Evolutionary conservation across 2,888 invertebrate species (phyloP), one percentile per base, ranked within the genome.

Genomic region (Melikaiella ostensackeni): DNA sequence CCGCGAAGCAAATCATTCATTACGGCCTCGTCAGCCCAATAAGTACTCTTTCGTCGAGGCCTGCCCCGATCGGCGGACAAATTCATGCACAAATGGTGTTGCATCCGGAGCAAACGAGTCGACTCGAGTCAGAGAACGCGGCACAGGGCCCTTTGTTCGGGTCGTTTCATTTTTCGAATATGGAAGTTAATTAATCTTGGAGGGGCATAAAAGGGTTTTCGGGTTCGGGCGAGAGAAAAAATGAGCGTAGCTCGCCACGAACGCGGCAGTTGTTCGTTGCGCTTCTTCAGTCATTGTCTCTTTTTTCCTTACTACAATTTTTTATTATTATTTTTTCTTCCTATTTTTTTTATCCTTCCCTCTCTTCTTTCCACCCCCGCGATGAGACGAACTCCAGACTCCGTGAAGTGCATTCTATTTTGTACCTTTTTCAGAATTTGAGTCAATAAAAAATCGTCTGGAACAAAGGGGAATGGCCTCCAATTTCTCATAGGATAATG

Each of bases 111-210:
- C 74, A 77, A 79, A 30, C 70, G 46, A 77, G 70, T 42, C 62
- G 64, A 50, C 38, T 66, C 21, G 42, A 64, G 64, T 64, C 38
- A 59, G 77, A 66, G 74, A 75, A 63, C 61, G 63, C 73, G 80
- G 27, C 46, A 27, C 46, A n/a, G 66, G 33, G 76, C 74, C 83
- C 85, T 87, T 87, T 87, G 86, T 88, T 86, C 85, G 86, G 81
- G 74, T 79, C 83, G 82, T 88, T 90, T 89, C 89, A 89, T 90
- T 90, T 91, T 88, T 90, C 86, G 89, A 90, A 89, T 90, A 90
- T 87, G 88, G 82, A 86, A 88, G 90, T 91, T 91, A 91, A 91
- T 91, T 91, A 91, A 91, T 91, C 91, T 90, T 90, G 85, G 50
- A 19, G 79, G 78, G 82, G 81, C 82, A 83, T 91, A 89, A 91